These are phyloP conservation scores for Odontesthes bonariensis DNA, from an alignment of 2,113 vertebrate genomes.

Conservation along the genomic window DNA sequence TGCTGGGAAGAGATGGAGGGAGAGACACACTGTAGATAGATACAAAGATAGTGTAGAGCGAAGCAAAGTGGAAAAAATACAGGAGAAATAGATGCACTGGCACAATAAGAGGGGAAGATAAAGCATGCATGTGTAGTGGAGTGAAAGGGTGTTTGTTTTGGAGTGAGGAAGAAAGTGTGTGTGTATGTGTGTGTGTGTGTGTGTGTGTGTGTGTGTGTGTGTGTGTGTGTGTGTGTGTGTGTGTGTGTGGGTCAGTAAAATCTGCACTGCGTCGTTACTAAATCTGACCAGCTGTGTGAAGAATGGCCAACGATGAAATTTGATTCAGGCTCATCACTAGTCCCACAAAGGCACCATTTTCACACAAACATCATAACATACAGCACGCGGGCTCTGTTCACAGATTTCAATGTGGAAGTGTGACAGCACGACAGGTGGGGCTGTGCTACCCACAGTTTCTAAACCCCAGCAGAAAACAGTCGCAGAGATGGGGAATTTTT, in stretches of 20 bases:
- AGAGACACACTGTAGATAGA: conserved; percentile 53
- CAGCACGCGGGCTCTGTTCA: conserved; percentile 56
- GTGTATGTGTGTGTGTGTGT: conserved; percentile 16
- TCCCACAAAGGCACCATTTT: conserved; percentile 43
- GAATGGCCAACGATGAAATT: conserved; percentile 28
- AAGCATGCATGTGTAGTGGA: conserved; percentile 54
- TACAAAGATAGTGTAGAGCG: conserved; percentile 44
- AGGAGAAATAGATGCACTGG: conserved; percentile 31
- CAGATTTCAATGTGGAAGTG: conserved; percentile 56
- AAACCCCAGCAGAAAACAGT: conserved; percentile 45
- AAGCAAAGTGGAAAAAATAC: conserved; percentile 52
- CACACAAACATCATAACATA: conserved; percentile 44
- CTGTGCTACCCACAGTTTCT: conserved; percentile 55
- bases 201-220: conserved; percentile 16
- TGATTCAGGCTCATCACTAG: conserved; percentile 40
- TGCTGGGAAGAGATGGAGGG: conserved; percentile 33
- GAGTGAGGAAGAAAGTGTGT: conserved; percentile 30
- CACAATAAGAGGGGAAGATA: conserved; percentile 37
- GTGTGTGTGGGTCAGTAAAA: conserved; percentile 14
- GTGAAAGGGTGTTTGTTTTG: conserved; percentile 66
- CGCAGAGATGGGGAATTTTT: neutral
- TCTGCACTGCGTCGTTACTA: conserved; percentile 10
- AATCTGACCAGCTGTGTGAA: conserved; percentile 58
- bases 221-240: conserved; percentile 21
- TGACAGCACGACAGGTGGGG: conserved; percentile 51